Evolutionary conservation across 2,113 vertebrate species (phyloP).

Genomic region (Damaliscus lunatus): DNA sequence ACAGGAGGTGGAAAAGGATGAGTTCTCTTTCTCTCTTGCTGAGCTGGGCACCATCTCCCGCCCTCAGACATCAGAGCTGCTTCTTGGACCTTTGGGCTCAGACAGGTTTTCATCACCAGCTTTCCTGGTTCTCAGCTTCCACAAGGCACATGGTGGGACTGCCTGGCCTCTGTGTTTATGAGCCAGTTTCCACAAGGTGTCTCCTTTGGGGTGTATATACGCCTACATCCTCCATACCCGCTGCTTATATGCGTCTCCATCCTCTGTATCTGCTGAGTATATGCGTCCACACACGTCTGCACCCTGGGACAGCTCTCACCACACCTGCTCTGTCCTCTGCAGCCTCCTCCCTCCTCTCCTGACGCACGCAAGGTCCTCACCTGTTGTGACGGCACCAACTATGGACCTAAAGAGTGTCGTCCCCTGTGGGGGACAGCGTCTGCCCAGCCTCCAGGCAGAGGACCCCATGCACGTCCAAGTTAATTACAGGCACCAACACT

Average conservation of each 20-base stretch:
- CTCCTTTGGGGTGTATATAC: neutral
- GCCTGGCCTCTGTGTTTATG: neutral
- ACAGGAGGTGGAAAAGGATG: neutral
- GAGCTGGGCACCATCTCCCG: neutral
- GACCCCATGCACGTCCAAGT: neutral
- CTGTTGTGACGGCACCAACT: neutral
- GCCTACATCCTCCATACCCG: neutral
- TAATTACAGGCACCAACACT: neutral
- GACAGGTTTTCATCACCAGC: too few relatives aligned
- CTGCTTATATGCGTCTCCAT: fast-evolving
- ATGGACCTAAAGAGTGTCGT: fast-evolving
- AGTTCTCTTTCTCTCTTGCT: too few relatives aligned
- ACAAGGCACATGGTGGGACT: fast-evolving
- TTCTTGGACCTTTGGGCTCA: neutral
- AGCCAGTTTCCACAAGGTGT: neutral
- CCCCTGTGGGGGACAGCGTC: neutral
- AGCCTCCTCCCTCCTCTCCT: neutral
- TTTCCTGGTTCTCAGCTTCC: neutral
- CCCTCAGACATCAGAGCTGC: neutral
- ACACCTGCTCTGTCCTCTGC: neutral
- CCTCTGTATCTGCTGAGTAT: fast-evolving
- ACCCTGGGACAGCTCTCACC: too few relatives aligned
- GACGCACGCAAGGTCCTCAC: fast-evolving
- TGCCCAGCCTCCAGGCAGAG: neutral
- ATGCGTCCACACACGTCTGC: fast-evolving